These are phyloP conservation scores for Drosophila kurseongensis DNA, from an alignment of 1,140 invertebrate genomes.

Conservation along the genomic window DNA sequence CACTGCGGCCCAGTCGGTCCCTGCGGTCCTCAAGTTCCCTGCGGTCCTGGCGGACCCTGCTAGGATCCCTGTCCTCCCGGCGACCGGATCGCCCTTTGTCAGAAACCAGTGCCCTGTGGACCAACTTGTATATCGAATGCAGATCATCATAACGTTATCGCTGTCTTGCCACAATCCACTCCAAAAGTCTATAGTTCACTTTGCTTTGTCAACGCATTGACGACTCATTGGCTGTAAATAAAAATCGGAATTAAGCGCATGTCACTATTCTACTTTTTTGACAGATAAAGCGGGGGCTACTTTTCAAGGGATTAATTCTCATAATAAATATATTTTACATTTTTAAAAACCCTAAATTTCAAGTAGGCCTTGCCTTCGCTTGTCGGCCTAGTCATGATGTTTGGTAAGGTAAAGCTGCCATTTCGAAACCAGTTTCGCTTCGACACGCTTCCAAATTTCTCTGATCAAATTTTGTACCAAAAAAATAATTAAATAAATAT, in stretches of 20 bases:
- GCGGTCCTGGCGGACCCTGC: constrained; percentile 71
- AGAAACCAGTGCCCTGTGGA: constrained; percentile 19
- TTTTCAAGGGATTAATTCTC: background rate
- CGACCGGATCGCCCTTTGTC: constrained; percentile 18
- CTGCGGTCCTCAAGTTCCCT: constrained; percentile 72
- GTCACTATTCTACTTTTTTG: background rate
- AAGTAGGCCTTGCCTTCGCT: constrained; percentile 6
- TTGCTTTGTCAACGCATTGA: constrained; percentile 22
- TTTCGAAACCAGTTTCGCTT: constrained; percentile 50
- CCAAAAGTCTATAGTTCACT: constrained; percentile 27
- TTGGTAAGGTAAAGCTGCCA: background rate
- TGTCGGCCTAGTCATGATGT: background rate
- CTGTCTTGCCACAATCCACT: constrained; percentile 5
- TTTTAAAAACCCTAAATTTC: background rate
- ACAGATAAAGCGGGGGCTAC: background rate
- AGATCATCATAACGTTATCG: constrained; percentile 8
- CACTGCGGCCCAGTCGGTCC: constrained; percentile 75
- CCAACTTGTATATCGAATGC: constrained; percentile 1
- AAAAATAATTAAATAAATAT: constrained; percentile 11
- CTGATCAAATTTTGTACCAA: constrained; percentile 33
- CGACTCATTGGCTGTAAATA: constrained; percentile 47
- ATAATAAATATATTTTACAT: too few species aligned
- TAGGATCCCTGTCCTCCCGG: constrained; percentile 8
- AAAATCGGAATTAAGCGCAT: constrained; percentile 22
- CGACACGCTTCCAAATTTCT: constrained; percentile 59